These are phyloP conservation scores for Amphiprion ocellaris DNA, from an alignment of 2,113 vertebrate genomes.

Conservation along the genomic window DNA sequence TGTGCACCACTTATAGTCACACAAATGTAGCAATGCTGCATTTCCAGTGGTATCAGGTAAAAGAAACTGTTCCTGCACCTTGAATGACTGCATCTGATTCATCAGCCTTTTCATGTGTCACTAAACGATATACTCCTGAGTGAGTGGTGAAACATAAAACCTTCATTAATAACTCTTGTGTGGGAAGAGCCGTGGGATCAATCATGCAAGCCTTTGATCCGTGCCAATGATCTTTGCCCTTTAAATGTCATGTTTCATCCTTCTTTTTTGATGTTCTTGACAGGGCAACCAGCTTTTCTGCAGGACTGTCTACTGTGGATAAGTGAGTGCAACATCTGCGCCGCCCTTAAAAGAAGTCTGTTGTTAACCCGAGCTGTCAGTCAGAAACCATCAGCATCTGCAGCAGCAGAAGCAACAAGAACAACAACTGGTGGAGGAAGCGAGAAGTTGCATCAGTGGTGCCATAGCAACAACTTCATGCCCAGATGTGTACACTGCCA, in stretches of 20 bases:
- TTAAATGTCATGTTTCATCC: conserved; percentile 70
- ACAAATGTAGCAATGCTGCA: conserved; percentile 11
- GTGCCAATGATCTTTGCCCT: conserved; percentile 67
- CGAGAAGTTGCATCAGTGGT: conserved; percentile 49
- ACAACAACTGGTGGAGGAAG: conserved; percentile 38
- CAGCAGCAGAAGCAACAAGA: conserved; percentile 49
- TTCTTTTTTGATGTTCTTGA: neutral
- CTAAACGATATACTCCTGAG: conserved; percentile 18
- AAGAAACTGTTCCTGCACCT: conserved; percentile 21
- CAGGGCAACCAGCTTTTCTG: neutral
- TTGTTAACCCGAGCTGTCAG: conserved; percentile 42
- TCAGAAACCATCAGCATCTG: conserved; percentile 55
- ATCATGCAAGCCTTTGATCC: conserved; percentile 55
- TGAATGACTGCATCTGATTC: neutral
- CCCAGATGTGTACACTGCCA: conserved; percentile 33
- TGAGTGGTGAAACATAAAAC: conserved; percentile 50
- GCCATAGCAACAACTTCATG: conserved; percentile 70
- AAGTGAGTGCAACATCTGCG: conserved; percentile 35
- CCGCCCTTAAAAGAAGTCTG: conserved; percentile 56
- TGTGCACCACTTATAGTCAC: conserved; percentile 18
- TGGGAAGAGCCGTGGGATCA: conserved; percentile 44
- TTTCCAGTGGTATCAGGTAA: conserved; percentile 15
- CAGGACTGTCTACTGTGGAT: conserved; percentile 9
- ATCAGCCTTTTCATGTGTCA: conserved; percentile 9
- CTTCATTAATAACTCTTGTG: conserved; percentile 50